A percentile compares a stretch with the other conserved stretches of the same genome.
Conservation (phyloP, 2,888 invertebrate genomes). For the Neria commutata region DNA sequence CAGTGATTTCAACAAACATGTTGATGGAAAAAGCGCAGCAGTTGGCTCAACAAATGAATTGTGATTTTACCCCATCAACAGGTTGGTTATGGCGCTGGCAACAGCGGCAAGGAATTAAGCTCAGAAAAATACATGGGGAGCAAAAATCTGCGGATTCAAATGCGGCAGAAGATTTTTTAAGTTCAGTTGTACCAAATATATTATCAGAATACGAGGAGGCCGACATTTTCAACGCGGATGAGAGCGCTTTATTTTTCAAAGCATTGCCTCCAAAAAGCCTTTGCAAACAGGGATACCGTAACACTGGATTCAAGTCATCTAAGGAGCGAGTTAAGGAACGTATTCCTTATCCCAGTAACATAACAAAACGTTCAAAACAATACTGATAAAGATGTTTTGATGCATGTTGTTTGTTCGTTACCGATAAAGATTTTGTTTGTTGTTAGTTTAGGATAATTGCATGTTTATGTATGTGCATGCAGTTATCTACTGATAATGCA, state of each 20-base stretch:
- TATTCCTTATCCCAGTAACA: conserved; percentile 13
- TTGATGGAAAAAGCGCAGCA: conserved; percentile 23
- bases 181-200: conserved; percentile 22
- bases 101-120: conserved; percentile 23
- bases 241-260: conserved; percentile 23
- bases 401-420: too few species aligned
- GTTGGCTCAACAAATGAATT: conserved; percentile 22
- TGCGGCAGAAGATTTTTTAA: conserved; percentile 22
- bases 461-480: conserved; percentile 12
- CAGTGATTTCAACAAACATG: conserved; percentile 22
- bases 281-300: conserved; percentile 20
- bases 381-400: too few species aligned
- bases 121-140: conserved; percentile 24
- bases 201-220: conserved; percentile 21
- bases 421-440: too few species aligned
- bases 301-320: conserved; percentile 22
- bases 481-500: conserved; percentile 18
- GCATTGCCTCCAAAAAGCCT: conserved; percentile 24
- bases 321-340: conserved; percentile 18
- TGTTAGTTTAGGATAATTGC: conserved; percentile 20
- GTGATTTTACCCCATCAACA: conserved; percentile 23
- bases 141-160: conserved; percentile 22
- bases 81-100: conserved; percentile 23
- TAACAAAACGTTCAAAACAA: conserved; percentile 17
- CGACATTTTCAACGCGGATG: conserved; percentile 24